phyloP scores from a whole-genome alignment of 2,888 invertebrate genomes.

The Gari tellinella region DNA sequence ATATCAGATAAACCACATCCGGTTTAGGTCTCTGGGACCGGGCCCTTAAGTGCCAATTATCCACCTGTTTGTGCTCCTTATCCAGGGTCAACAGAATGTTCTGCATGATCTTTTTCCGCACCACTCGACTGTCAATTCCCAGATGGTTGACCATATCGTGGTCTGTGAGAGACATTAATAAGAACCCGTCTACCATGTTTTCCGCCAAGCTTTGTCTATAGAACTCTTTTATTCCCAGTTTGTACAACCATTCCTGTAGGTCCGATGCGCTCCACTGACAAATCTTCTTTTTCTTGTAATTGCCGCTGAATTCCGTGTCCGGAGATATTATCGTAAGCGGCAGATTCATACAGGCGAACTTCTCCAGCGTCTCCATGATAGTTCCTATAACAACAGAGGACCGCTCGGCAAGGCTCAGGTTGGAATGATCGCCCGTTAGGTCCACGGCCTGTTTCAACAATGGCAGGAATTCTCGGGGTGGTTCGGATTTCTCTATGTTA shows the following conservation, averaged over 20 bases:
- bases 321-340: conserved; percentile 69
- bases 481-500: conserved; percentile 71
- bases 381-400: conserved; percentile 81
- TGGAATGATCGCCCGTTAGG: conserved; percentile 66
- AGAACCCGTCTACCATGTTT: conserved; percentile 82
- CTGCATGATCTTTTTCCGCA: conserved; percentile 83
- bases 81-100: conserved; percentile 80
- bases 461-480: conserved; percentile 72
- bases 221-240: conserved; percentile 82
- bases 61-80: conserved; percentile 79
- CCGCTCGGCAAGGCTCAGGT: conserved; percentile 80
- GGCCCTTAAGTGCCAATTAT: conserved; percentile 83
- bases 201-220: conserved; percentile 83
- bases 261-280: conserved; percentile 81
- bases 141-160: conserved; percentile 81
- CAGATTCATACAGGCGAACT: conserved; percentile 75
- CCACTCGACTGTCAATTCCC: conserved; percentile 81
- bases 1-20: conserved; percentile 80
- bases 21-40: conserved; percentile 77
- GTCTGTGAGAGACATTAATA: conserved; percentile 83
- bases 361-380: conserved; percentile 81
- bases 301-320: conserved; percentile 80
- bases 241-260: conserved; percentile 83
- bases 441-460: conserved; percentile 73
- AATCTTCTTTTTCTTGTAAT: conserved; percentile 81